Base-by-base conservation (phyloP, 2,888 invertebrate species). In the Iselma pallidipennis region DNA sequence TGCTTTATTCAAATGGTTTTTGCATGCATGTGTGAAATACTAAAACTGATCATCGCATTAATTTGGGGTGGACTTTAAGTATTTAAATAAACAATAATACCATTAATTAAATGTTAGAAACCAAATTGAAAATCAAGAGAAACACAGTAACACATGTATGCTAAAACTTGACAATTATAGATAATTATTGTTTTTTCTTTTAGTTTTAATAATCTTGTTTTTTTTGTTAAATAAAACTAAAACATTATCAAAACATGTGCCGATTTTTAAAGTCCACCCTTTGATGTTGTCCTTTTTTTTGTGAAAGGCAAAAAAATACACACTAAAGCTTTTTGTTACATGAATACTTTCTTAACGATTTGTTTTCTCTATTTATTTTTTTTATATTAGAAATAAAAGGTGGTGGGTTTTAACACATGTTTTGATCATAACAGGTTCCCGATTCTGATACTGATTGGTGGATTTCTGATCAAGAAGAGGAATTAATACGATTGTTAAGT, bases 381-480 rank as follows among this genome's bases (percentile, higher is more conserved):
- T 26, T 33, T 53, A 21, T 6, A 45, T 55, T 14, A n/a, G 25
- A 59, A 37, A 10, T 33, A 50, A 53, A 52, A 64, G 76, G 76
- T 76, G 75, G 74, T 74, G 72, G 73, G 70, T 70, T 70, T 71
- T 78, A 78, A 76, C 76, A 80, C 80, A 79, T 81, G 78, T 81
- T 82, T 80, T 81, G 79, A 80, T 81, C 78, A 78, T 76, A 73
- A 75, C 77, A 81, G 81, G 81, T 82, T 61, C 78, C 77, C 67
- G 89, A 89, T 80, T 90, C 89, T 28, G 90, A 90, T 80, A 89
- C 89, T 50, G 91, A 91, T 78, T 86, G 90, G 84, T 89, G 89
- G 84, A 88, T 89, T 78, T 91, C 91, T 19, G 91, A 91, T 78
- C 90, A 91, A 81, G 91, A 91, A 77, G 91, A 91, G 70, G 91